phyloP scores from a whole-genome alignment of 2,888 invertebrate species.

The Caenorhabditis angaria region DNA sequence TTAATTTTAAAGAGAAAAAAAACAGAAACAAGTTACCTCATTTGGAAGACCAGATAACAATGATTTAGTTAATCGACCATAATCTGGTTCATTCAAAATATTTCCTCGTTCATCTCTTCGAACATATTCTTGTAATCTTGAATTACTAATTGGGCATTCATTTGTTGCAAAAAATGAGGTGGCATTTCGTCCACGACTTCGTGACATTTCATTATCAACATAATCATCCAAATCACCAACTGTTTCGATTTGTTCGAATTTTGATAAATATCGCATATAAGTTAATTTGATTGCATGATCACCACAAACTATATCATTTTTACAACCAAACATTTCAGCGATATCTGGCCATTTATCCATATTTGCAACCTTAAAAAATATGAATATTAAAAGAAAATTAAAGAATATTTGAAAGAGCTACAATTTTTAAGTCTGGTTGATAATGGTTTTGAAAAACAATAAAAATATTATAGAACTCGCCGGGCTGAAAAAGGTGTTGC shows the following conservation, averaged over 20 bases:
- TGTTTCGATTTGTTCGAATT: slow-evolving; percentile 67
- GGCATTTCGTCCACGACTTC: slow-evolving; percentile 40
- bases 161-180: slow-evolving; percentile 58
- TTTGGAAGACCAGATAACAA: slow-evolving; percentile 94
- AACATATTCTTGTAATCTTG: slow-evolving; percentile 34
- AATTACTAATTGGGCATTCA: slow-evolving; percentile 61
- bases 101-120: slow-evolving; percentile 46
- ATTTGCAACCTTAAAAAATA: slow-evolving; percentile 46
- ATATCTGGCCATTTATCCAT: slow-evolving; percentile 68
- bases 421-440: no score
- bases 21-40: slow-evolving; percentile 76
- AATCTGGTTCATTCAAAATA: slow-evolving; percentile 72
- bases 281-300: slow-evolving; percentile 81
- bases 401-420: neutral
- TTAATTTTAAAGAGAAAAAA: neutral
- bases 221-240: slow-evolving; percentile 65
- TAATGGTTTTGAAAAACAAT: no score
- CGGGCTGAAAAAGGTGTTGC: no score
- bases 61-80: slow-evolving; percentile 87
- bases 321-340: slow-evolving; percentile 75
- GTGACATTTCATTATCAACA: slow-evolving; percentile 50
- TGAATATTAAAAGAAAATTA: neutral
- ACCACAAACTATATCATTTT: slow-evolving; percentile 87
- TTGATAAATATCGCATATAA: slow-evolving; percentile 66
- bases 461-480: no score